A percentile compares a stretch with the other conserved stretches of the same genome.
phyloP scores from a whole-genome alignment of 2,888 invertebrate species.

The Leucophenga maculata region DNA sequence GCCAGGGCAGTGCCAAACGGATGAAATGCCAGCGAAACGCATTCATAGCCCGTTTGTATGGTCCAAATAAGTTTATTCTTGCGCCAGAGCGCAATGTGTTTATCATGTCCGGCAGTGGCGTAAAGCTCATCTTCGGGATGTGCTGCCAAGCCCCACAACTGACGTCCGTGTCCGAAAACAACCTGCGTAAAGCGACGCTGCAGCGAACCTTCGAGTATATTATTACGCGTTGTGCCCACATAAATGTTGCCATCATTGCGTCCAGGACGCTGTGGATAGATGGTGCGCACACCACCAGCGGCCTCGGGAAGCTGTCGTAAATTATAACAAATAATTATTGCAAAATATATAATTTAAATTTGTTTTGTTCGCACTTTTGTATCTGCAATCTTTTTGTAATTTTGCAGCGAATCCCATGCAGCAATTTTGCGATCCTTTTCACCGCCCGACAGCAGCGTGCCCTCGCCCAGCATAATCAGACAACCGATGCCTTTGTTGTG shows the following conservation, averaged over 20 bases:
- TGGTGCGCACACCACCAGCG: constrained; percentile 90
- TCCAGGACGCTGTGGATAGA: constrained; percentile 90
- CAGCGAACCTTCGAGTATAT: constrained; percentile 90
- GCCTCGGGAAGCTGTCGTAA: constrained; percentile 82
- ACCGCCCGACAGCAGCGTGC: constrained; percentile 90
- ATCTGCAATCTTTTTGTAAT: constrained; percentile 91
- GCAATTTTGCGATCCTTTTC: constrained; percentile 92
- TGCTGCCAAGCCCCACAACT: constrained; percentile 89
- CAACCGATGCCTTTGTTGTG: constrained; percentile 91
- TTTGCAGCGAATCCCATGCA: constrained; percentile 92
- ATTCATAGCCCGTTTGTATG: constrained; percentile 90
- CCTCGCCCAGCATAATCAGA: constrained; percentile 90
- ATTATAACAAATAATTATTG: background rate
- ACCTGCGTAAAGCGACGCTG: constrained; percentile 91
- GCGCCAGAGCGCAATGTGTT: constrained; percentile 91
- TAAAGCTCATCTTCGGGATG: constrained; percentile 93
- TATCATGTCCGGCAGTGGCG: constrained; percentile 93
- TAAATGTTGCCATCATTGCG: constrained; percentile 92
- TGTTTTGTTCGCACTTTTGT: constrained; percentile 78
- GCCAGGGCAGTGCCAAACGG: constrained; percentile 89
- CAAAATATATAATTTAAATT: background rate
- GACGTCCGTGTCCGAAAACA: constrained; percentile 90
- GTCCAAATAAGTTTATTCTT: constrained; percentile 91
- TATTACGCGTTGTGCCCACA: constrained; percentile 91
- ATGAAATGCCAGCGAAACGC: constrained; percentile 89